phyloP scores from a whole-genome alignment of 1,140 invertebrate genomes.

The Stegodyphus dumicola region DNA sequence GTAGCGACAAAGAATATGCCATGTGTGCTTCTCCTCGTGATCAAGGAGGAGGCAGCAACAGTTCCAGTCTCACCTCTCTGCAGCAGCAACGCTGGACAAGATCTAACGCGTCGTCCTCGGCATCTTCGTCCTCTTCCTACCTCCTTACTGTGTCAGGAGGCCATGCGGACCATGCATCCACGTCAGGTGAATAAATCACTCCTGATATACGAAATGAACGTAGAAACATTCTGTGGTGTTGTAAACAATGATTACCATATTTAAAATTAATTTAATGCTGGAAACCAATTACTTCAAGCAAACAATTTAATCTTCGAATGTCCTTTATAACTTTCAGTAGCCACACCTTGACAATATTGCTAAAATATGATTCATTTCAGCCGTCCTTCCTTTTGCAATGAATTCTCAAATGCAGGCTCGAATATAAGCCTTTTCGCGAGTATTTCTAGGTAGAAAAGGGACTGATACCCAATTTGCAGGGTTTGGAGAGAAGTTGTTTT shows the following conservation, averaged over 20 bases:
- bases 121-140: conserved; percentile 63
- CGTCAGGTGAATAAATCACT: conserved; percentile 67
- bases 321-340: too few relatives aligned
- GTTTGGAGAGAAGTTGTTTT: too few relatives aligned
- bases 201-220: background rate
- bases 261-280: background rate
- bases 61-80: conserved; percentile 59
- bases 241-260: background rate
- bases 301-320: too few relatives aligned
- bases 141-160: conserved; percentile 61
- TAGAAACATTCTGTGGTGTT: background rate
- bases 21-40: conserved; percentile 26
- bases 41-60: conserved; percentile 24
- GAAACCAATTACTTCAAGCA: background rate
- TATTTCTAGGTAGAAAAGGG: too few relatives aligned
- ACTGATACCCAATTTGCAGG: too few relatives aligned
- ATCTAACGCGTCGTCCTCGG: conserved; percentile 62
- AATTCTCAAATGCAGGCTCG: too few relatives aligned
- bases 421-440: too few relatives aligned
- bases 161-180: conserved; percentile 65
- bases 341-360: too few relatives aligned
- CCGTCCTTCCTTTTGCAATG: too few relatives aligned
- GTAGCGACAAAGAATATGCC: conserved; percentile 43
- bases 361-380: too few relatives aligned
- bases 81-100: conserved; percentile 61